phyloP scores from a whole-genome alignment of 1,140 invertebrate species.

The Fopius arisanus region DNA sequence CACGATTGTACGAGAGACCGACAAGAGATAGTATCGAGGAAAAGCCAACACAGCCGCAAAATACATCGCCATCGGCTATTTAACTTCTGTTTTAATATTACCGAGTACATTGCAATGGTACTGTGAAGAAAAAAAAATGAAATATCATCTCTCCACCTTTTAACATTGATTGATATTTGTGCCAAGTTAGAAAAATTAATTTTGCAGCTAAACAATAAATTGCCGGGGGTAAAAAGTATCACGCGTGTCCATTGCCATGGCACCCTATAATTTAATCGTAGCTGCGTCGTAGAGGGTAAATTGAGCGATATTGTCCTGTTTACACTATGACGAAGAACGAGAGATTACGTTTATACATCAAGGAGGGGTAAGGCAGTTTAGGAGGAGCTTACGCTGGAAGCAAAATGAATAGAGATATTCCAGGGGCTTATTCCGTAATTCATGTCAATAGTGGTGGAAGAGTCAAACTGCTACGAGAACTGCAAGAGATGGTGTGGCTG shows the following conservation, averaged over 20 bases:
- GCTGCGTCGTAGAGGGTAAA: background rate
- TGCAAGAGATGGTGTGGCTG: background rate
- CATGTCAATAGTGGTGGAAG: constrained; percentile 8
- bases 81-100: background rate
- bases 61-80: background rate
- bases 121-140: background rate
- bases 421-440: background rate
- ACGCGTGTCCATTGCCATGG: background rate
- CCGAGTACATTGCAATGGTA: background rate
- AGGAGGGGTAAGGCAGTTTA: background rate
- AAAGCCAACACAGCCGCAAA: background rate
- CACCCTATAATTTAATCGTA: background rate
- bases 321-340: background rate
- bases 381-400: background rate
- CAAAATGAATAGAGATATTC: background rate
- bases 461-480: background rate
- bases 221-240: background rate
- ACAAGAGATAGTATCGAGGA: background rate
- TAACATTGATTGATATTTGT: background rate
- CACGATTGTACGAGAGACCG: background rate
- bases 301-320: background rate
- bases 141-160: background rate
- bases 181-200: too few species aligned
- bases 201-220: too few species aligned
- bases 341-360: background rate